phyloP scores from a whole-genome alignment of 1,140 invertebrate genomes.

The Harlomillsia oculata region DNA sequence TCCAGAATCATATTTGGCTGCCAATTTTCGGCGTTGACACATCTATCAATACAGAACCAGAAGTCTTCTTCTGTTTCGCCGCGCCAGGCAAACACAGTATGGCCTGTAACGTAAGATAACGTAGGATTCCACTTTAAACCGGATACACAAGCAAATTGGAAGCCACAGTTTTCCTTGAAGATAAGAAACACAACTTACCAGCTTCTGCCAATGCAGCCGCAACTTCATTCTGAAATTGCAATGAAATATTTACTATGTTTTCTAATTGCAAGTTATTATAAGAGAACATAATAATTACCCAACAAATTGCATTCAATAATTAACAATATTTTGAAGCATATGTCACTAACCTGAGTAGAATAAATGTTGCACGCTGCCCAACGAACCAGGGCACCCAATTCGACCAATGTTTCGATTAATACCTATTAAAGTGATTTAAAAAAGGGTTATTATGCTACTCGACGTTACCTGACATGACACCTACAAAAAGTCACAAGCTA shows the following conservation, averaged over 20 bases:
- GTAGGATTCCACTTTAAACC: background rate
- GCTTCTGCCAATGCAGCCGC: constrained; percentile 89
- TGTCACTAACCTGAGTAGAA: constrained; percentile 84
- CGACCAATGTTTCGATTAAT: constrained; percentile 81
- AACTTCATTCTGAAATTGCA: constrained; percentile 71
- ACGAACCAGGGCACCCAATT: constrained; percentile 78
- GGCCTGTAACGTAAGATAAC: constrained; percentile 45
- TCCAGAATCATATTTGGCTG: constrained; percentile 98
- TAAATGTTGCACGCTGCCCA: constrained; percentile 98
- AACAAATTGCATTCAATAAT: no score
- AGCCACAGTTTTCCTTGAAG: no score
- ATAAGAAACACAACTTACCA: constrained; percentile 42
- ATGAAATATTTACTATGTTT: no score
- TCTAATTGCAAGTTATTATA: no score
- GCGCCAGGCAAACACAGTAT: constrained; percentile 87
- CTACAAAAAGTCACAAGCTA: background rate
- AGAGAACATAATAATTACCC: no score
- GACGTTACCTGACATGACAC: no score
- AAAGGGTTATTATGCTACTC: background rate
- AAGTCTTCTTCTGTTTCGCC: constrained; percentile 95
- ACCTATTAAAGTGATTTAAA: constrained; percentile 43
- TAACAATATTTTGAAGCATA: no score
- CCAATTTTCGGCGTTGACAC: constrained; percentile 83
- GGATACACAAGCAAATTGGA: no score
- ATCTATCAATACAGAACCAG: constrained; percentile 98